Conservation (phyloP, 2,888 invertebrate genomes). For the Watsonalla binaria region DNA sequence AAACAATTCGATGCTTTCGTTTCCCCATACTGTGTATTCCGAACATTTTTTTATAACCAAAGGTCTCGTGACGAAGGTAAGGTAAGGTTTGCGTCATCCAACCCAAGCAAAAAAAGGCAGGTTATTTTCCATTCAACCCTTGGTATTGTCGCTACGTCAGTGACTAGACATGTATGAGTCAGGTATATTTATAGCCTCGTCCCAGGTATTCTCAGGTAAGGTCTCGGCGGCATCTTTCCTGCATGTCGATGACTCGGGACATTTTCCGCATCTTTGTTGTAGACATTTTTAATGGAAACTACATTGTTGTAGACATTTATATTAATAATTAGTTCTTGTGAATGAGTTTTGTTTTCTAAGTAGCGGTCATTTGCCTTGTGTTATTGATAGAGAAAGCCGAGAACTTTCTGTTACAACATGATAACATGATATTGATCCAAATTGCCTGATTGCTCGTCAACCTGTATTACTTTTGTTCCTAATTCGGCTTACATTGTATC, state of each 20-base stretch:
- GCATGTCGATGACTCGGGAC: background rate
- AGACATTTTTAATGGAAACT: background rate
- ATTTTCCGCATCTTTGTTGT: background rate
- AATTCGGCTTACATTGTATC: background rate
- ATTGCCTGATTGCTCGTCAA: background rate
- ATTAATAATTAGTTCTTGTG: no score
- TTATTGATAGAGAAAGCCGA: background rate
- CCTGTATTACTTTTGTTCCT: background rate
- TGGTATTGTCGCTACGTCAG: constrained; percentile 37
- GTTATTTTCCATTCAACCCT: constrained; percentile 52
- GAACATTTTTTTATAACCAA: background rate
- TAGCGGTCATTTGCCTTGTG: no score
- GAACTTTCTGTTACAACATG: background rate
- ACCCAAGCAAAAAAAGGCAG: constrained; percentile 28
- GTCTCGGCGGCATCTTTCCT: constrained; percentile 3
- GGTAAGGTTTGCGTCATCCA: constrained; percentile 15
- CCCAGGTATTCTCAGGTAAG: constrained; percentile 8
- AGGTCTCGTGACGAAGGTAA: background rate
- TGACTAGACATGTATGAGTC: constrained; percentile 44
- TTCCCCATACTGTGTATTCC: background rate
- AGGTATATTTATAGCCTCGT: constrained; percentile 34
- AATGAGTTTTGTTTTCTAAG: no score
- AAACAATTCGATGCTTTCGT: no score
- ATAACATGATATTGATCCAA: background rate
- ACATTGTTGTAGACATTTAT: no score